Conservation (phyloP, 2,797 vertebrate genomes). For the Staurois parvus region DNA sequence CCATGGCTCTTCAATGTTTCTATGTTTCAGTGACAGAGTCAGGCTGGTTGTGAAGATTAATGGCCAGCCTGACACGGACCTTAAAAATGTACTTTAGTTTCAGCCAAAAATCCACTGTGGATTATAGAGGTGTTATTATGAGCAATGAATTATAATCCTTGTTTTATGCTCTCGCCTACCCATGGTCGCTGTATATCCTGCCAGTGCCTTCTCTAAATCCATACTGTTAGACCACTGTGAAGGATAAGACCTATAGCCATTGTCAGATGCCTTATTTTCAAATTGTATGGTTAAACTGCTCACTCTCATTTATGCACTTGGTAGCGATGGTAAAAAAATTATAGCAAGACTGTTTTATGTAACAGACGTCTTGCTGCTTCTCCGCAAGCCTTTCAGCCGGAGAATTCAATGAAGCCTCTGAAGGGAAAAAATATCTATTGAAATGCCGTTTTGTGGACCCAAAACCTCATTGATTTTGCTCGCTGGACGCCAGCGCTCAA, state of each 20-base stretch:
- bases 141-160: background rate
- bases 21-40: no score
- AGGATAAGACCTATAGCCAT: background rate
- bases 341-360: slow-evolving; percentile 18
- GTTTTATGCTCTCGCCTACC: background rate
- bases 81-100: no score
- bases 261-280: background rate
- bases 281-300: slow-evolving; percentile 11
- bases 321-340: slow-evolving; percentile 8
- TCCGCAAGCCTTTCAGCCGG: slow-evolving; percentile 12
- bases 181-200: background rate
- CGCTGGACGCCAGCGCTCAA: slow-evolving; percentile 23
- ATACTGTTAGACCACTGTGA: background rate
- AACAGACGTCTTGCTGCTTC: slow-evolving; percentile 27
- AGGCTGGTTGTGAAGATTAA: no score
- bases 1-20: no score
- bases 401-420: slow-evolving; percentile 24
- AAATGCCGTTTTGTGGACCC: slow-evolving; percentile 39
- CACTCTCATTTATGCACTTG: slow-evolving; percentile 14
- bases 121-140: no score
- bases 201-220: background rate
- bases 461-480: slow-evolving; percentile 54
- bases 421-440: slow-evolving; percentile 40
- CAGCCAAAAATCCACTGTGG: no score
- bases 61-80: no score